These are phyloP conservation scores for Cydia pomonella DNA, from an alignment of 1,140 invertebrate species.

Conservation along the genomic window DNA sequence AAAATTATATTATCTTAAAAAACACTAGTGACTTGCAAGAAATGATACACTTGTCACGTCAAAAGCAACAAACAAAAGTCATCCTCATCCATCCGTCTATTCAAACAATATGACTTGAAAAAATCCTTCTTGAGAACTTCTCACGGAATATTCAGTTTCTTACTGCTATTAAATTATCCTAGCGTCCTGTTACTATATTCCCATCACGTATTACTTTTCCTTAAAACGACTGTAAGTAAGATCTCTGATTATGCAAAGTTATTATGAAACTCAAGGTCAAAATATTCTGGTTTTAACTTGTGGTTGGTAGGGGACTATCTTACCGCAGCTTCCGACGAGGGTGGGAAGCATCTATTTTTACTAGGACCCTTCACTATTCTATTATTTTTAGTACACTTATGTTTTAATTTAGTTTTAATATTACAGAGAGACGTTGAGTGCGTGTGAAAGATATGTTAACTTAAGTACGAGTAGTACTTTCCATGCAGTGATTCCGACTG, in stretches of 20 bases:
- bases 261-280: background rate
- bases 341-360: slow-evolving; percentile 8
- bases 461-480: background rate
- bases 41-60: background rate
- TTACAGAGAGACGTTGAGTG: background rate
- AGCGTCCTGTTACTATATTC: background rate
- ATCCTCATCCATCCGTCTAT: background rate
- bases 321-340: slow-evolving; percentile 1
- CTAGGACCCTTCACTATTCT: background rate
- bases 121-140: background rate
- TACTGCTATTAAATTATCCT: slow-evolving; percentile 14
- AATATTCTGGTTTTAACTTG: background rate
- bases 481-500: background rate
- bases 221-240: background rate
- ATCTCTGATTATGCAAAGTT: background rate
- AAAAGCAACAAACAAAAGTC: slow-evolving; percentile 15
- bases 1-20: background rate
- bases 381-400: slow-evolving; percentile 2
- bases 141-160: slow-evolving; percentile 19
- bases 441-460: slow-evolving; percentile 2
- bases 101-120: background rate
- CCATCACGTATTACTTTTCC: background rate
- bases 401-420: background rate
- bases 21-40: slow-evolving; percentile 2
- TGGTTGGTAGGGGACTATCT: background rate